phyloP scores from a whole-genome alignment of 2,888 invertebrate genomes.

The Aphrophora alni region DNA sequence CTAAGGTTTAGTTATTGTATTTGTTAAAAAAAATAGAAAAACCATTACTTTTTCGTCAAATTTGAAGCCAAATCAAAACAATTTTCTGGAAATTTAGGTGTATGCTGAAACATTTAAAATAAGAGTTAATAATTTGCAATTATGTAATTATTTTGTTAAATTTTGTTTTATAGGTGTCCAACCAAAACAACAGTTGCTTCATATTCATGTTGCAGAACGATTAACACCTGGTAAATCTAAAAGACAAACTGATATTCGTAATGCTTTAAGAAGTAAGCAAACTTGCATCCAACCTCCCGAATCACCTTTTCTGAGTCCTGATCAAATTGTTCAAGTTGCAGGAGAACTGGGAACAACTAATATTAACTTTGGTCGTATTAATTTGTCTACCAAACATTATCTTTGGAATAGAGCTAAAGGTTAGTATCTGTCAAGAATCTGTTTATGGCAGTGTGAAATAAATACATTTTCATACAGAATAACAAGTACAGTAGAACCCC shows the following conservation, averaged over 20 bases:
- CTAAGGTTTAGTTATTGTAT: no score
- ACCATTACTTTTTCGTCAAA: no score
- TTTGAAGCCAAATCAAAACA: no score
- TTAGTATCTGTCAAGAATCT: no score
- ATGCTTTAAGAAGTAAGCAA: slow-evolving; percentile 37
- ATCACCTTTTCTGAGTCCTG: slow-evolving; percentile 32
- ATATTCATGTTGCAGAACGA: slow-evolving; percentile 42
- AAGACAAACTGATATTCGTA: slow-evolving; percentile 47
- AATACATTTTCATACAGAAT: no score
- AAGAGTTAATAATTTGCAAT: no score
- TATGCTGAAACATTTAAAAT: no score
- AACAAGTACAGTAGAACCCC: no score
- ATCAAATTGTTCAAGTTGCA: slow-evolving; percentile 33
- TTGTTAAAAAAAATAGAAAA: no score
- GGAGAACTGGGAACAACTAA: slow-evolving; percentile 37
- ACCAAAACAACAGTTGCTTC: slow-evolving; percentile 45
- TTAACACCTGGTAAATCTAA: slow-evolving; percentile 40
- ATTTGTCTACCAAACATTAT: slow-evolving; percentile 18
- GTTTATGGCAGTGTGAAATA: no score
- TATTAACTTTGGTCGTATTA: slow-evolving; percentile 39
- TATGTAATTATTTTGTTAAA: not conserved
- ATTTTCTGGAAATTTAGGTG: no score
- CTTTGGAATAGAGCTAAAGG: slow-evolving; percentile 44
- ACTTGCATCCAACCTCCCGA: not conserved
- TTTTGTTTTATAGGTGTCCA: slow-evolving; percentile 22